Evolutionary conservation across 2,113 vertebrate species (phyloP).

Genomic region (Coracopsis vasa): DNA sequence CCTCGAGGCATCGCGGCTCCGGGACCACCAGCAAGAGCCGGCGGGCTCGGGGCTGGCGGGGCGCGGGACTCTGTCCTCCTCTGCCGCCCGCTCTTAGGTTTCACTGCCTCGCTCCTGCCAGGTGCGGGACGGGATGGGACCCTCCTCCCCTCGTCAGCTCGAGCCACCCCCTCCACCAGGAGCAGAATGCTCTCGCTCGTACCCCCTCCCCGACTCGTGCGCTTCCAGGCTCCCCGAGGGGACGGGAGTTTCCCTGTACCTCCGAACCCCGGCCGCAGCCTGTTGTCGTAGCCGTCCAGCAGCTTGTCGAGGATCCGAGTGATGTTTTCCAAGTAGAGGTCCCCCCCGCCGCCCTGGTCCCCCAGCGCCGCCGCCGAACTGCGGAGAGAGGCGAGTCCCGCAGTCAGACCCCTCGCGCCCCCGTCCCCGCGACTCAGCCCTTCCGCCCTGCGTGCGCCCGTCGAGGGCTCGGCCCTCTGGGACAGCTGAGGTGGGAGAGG

Average conservation of each 20-base stretch:
- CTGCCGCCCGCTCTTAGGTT: rapidly evolving
- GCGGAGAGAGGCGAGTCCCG: conserved; percentile 19
- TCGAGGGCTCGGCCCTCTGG: neutral
- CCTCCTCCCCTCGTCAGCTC: neutral
- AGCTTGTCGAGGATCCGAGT: conserved; percentile 91
- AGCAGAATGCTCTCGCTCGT: neutral
- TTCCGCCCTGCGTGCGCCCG: neutral
- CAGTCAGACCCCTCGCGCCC: neutral
- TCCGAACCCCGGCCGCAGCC: conserved; percentile 92
- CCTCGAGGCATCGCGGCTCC: neutral
- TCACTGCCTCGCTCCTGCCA: neutral
- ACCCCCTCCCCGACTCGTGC: neutral
- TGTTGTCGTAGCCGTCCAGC: conserved; percentile 94
- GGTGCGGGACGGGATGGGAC: neutral
- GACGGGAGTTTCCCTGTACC: conserved; percentile 66
- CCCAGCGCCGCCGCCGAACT: conserved; percentile 78
- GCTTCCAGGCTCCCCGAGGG: neutral
- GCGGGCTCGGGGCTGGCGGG: neutral
- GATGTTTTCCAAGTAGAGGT: conserved; percentile 88
- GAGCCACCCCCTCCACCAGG: no score
- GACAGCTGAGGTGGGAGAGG: rapidly evolving
- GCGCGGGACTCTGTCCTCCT: neutral
- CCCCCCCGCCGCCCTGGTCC: conserved; percentile 68
- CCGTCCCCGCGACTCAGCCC: neutral
- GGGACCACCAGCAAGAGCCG: neutral